A percentile compares a stretch with the other conserved stretches of the same genome.
Evolutionary conservation across 2,113 vertebrate genomes (phyloP).

Genomic region (Sula dactylatra): DNA sequence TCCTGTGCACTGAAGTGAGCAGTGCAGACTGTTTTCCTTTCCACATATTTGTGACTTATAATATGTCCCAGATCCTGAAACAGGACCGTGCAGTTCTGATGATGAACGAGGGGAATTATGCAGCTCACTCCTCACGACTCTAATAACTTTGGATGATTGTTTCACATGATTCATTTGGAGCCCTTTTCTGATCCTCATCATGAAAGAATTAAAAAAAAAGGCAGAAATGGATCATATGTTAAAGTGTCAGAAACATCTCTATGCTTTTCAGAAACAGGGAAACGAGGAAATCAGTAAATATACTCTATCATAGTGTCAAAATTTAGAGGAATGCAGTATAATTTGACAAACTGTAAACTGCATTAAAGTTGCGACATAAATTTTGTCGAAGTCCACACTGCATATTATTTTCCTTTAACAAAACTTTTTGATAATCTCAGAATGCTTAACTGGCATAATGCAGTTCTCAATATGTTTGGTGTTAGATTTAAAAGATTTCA

Average conservation of each 20-base stretch:
- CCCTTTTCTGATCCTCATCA: neutral
- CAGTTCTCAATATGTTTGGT: slow-evolving; percentile 30
- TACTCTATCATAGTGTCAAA: neutral
- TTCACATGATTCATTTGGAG: neutral
- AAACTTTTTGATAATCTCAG: slow-evolving; percentile 9
- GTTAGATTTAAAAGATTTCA: slow-evolving; percentile 68
- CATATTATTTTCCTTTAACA: slow-evolving; percentile 3
- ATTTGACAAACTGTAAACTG: neutral
- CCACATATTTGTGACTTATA: neutral
- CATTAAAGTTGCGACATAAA: neutral
- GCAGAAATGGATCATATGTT: neutral
- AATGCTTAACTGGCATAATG: slow-evolving; percentile 1
- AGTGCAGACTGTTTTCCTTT: neutral
- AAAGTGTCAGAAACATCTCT: neutral
- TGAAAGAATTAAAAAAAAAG: neutral
- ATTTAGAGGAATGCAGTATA: neutral
- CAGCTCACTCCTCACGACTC: neutral
- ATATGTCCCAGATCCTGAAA: neutral
- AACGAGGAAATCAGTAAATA: neutral
- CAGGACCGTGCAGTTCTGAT: accelerated
- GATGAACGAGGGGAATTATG: neutral
- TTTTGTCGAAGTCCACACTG: neutral
- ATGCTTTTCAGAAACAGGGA: neutral
- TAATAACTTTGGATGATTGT: neutral
- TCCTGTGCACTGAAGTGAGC: neutral